Percentiles rank a stretch among this genome's conserved stretches.
phyloP scores from a whole-genome alignment of 1,140 invertebrate species.

The Ceratitis capitata region DNA sequence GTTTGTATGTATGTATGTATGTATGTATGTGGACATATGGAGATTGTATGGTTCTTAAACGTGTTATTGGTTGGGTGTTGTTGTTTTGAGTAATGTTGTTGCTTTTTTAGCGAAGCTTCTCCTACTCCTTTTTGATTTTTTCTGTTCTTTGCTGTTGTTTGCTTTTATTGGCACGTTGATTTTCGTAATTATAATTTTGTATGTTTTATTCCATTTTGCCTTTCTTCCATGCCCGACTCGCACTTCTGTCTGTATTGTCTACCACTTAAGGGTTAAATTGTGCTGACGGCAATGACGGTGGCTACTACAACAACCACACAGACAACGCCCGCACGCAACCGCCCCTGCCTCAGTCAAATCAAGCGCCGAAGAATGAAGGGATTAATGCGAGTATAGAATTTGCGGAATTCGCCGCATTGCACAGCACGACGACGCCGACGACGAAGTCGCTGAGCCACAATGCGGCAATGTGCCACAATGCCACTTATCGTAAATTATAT shows the following conservation, averaged over 20 bases:
- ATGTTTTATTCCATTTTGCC: neutral
- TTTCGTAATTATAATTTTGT: conserved; percentile 9
- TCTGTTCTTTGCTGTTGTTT: neutral
- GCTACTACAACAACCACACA: neutral
- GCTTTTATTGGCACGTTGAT: neutral
- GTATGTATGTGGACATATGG: neutral
- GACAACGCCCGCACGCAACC: neutral
- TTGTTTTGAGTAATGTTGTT: neutral
- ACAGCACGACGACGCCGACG: neutral
- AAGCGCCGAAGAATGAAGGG: too few species aligned
- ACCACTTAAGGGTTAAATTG: neutral
- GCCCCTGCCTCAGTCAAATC: too few species aligned
- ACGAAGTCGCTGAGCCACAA: neutral
- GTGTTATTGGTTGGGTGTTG: neutral
- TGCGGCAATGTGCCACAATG: neutral
- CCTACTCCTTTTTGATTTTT: neutral
- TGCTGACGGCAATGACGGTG: conserved; percentile 11
- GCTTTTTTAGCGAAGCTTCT: neutral
- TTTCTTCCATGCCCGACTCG: too few species aligned
- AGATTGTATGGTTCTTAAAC: neutral
- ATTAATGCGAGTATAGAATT: conserved; percentile 33
- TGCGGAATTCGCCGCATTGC: neutral
- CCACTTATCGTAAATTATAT: conserved; percentile 37
- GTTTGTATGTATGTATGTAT: too few species aligned
- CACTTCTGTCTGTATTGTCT: neutral